Conservation (phyloP, 2,888 invertebrate genomes). For the Lasius platythorax region DNA sequence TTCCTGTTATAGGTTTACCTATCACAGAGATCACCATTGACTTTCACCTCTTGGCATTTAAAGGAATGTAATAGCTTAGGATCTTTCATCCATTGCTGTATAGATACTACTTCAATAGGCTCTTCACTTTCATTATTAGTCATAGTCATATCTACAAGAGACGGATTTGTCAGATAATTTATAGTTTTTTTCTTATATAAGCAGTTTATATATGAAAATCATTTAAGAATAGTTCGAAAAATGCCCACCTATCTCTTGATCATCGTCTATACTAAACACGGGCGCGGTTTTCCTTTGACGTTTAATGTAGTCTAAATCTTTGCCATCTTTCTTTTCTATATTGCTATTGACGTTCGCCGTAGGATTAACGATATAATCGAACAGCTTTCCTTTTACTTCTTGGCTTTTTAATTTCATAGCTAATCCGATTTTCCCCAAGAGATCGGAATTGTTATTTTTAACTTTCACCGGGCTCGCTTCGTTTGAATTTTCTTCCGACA, state of each 20-base stretch:
- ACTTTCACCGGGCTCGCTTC: slow-evolving; percentile 81
- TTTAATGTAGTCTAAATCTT: slow-evolving; percentile 90
- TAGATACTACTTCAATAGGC: slow-evolving; percentile 92
- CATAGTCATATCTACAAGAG: slow-evolving; percentile 83
- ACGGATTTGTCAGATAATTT: background rate
- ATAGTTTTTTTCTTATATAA: background rate
- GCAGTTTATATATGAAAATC: background rate
- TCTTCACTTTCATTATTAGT: slow-evolving; percentile 88
- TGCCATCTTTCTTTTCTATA: slow-evolving; percentile 94
- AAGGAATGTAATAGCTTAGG: slow-evolving; percentile 95
- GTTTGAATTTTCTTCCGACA: slow-evolving; percentile 84
- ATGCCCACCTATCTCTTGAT: slow-evolving; percentile 88
- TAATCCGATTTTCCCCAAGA: slow-evolving; percentile 94
- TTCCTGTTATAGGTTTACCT: slow-evolving; percentile 84
- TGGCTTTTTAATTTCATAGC: slow-evolving; percentile 96
- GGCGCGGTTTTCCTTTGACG: slow-evolving; percentile 96
- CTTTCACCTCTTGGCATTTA: slow-evolving; percentile 96
- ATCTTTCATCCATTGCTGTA: slow-evolving; percentile 93
- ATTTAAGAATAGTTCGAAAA: background rate
- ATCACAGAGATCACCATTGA: slow-evolving; percentile 95
- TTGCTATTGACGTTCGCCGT: slow-evolving; percentile 87
- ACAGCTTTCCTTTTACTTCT: slow-evolving; percentile 96
- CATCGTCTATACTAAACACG: slow-evolving; percentile 98
- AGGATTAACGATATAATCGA: slow-evolving; percentile 97
- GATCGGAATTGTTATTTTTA: slow-evolving; percentile 87